phyloP scores from a whole-genome alignment of 1,140 invertebrate genomes.

The Branchinecta lindahli region DNA sequence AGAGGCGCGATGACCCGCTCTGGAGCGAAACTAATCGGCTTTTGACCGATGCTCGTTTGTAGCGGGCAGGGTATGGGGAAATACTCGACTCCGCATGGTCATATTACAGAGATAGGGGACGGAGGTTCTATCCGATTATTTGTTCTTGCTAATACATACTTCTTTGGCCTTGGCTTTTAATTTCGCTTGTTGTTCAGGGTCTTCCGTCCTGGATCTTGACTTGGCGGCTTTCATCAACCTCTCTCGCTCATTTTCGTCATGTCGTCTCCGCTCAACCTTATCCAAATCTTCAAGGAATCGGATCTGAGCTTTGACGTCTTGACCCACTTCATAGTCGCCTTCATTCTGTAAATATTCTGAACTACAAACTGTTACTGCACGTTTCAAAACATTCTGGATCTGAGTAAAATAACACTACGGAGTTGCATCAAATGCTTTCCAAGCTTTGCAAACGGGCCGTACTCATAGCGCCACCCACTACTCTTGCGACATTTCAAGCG shows the following conservation, averaged over 20 bases:
- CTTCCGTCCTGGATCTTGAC: slow-evolving; percentile 87
- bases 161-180: slow-evolving; percentile 88
- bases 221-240: slow-evolving; percentile 80
- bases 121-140: too few relatives aligned
- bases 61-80: too few relatives aligned
- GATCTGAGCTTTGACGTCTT: slow-evolving; percentile 79
- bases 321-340: slow-evolving; percentile 66
- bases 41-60: too few relatives aligned
- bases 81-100: too few relatives aligned
- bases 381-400: slow-evolving; percentile 10
- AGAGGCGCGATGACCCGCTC: too few relatives aligned
- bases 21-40: too few relatives aligned
- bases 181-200: slow-evolving; percentile 83
- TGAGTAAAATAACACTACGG: slow-evolving; percentile 10
- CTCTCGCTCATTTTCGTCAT: slow-evolving; percentile 88
- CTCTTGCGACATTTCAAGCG: too few relatives aligned
- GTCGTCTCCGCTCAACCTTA: slow-evolving; percentile 74
- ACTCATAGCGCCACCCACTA: too few relatives aligned
- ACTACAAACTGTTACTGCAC: neutral
- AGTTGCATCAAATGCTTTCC: slow-evolving; percentile 20
- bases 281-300: slow-evolving; percentile 94
- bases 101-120: too few relatives aligned
- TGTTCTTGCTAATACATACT: slow-evolving; percentile 36
- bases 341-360: slow-evolving; percentile 45
- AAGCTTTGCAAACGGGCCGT: slow-evolving; percentile 14